These are phyloP conservation scores for Fabriciana adippe DNA, from an alignment of 2,888 invertebrate genomes.

Conservation along the genomic window DNA sequence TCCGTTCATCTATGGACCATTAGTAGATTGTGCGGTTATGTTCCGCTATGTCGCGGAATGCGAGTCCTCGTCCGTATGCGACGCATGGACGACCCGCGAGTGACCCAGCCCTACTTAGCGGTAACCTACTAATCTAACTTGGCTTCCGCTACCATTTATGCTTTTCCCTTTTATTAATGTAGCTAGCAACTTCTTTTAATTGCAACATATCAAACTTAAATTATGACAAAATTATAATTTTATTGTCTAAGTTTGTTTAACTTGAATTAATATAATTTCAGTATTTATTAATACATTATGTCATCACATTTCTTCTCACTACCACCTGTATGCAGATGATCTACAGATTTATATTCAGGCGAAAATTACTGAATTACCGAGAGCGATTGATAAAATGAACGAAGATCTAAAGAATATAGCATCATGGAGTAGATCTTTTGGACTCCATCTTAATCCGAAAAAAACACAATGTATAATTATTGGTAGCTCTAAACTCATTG, in stretches of 20 bases:
- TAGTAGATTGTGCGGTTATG: constrained; percentile 58
- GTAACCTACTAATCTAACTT: constrained; percentile 41
- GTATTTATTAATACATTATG: no score
- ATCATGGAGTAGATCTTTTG: no score
- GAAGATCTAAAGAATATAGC: no score
- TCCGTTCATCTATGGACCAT: constrained; percentile 13
- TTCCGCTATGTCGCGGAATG: constrained; percentile 65
- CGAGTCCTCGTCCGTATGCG: constrained; percentile 58
- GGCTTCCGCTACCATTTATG: constrained; percentile 41
- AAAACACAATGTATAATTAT: no score
- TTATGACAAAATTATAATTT: not conserved
- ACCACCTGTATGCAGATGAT: no score
- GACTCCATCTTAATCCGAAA: no score
- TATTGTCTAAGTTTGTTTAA: not conserved
- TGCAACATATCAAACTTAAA: not conserved
- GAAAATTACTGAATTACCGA: no score
- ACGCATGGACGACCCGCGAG: constrained; percentile 42
- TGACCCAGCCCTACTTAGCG: constrained; percentile 40
- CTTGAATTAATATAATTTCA: no score
- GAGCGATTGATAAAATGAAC: no score
- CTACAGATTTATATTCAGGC: no score
- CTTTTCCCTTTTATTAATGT: constrained; percentile 16
- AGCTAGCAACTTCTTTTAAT: not conserved
- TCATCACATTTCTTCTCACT: no score
- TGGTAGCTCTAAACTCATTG: no score